These are phyloP conservation scores for Aphelocoma californica DNA, from an alignment of 2,797 vertebrate genomes.

Conservation along the genomic window DNA sequence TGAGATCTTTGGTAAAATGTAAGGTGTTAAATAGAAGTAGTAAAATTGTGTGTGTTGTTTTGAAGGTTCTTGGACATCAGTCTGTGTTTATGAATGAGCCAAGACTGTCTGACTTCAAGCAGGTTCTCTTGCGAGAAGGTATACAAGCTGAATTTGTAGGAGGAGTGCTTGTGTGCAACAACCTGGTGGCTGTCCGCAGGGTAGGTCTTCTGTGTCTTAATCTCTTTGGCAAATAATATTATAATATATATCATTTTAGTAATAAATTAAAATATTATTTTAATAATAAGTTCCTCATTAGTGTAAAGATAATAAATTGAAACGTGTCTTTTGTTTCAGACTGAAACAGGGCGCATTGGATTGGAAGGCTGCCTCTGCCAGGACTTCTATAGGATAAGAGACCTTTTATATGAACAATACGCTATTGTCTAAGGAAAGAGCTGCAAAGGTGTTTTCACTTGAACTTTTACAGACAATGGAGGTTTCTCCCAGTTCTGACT, in stretches of 20 bases:
- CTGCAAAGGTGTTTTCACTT: slow-evolving; percentile 50
- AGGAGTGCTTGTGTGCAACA: slow-evolving; percentile 97
- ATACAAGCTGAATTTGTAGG: slow-evolving; percentile 99
- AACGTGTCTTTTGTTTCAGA: slow-evolving; percentile 80
- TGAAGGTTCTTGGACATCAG: slow-evolving; percentile 92
- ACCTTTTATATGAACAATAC: slow-evolving; percentile 97
- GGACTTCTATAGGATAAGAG: slow-evolving; percentile 97
- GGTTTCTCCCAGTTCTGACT: slow-evolving; percentile 25
- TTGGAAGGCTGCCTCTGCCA: slow-evolving; percentile 97
- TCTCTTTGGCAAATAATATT: background rate
- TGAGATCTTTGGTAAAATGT: background rate
- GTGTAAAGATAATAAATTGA: background rate
- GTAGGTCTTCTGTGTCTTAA: slow-evolving; percentile 77
- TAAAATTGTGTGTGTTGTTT: slow-evolving; percentile 5
- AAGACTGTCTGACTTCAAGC: slow-evolving; percentile 97
- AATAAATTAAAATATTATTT: background rate
- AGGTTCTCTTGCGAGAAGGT: slow-evolving; percentile 94
- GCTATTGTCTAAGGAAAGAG: slow-evolving; percentile 86
- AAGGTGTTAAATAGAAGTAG: background rate
- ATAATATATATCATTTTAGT: background rate
- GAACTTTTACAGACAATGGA: slow-evolving; percentile 59
- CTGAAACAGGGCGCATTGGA: slow-evolving; percentile 95
- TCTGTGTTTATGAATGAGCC: slow-evolving; percentile 99
- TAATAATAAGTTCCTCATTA: background rate
- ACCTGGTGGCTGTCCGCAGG: slow-evolving; percentile 95